Evolutionary conservation across 2,797 vertebrate genomes (phyloP), one percentile per base, ranked within the genome.

Genomic region (Chaetodon trifasciatus): DNA sequence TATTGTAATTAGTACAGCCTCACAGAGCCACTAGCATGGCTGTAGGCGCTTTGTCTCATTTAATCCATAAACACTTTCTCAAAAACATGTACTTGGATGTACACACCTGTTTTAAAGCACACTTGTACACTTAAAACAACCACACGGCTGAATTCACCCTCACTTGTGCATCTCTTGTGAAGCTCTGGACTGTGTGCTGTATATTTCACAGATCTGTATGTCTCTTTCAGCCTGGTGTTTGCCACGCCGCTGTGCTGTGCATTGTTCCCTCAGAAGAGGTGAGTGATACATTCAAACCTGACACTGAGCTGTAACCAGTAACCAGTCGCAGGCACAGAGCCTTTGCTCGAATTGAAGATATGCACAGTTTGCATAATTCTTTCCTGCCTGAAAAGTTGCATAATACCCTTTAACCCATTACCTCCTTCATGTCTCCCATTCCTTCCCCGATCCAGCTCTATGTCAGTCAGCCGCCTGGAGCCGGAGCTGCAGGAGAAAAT

Each of bases 201-300:
- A 24, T 68, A 55, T 74, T 66, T 77, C 23, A 69, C 28, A 67
- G 23, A 63, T 19, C 1, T 84, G 5, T 42, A 58, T 90, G 86
- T 70, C 73, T 58, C 90, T 89, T 93, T 15, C 84, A 99, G 98
- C 87, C 93, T 99, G 87, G 97, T 99, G 72, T 99, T 99, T 81
- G 98, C 98, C 55, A 99, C 98, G 5, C 98, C 98, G 0, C 90
- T 99, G 61, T 99, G 98, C 90, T 99, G 98, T 81, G 98, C 98
- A 0, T 88, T 99, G 83, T 99, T 99, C 88, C 98, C 98, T 85
- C 98, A 99, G 85, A 99, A 98, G 90, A 99, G 98, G 98, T 99
- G 91, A 32, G 93, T 90, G 24, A 79, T 64, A 46, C 16, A 0
- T 63, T 70, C 5, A 64, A 58, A 73, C 4, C 6, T 17, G 52